These are phyloP conservation scores for Schmidtea mediterranea DNA, from an alignment of 1,140 invertebrate genomes.

Conservation along the genomic window DNA sequence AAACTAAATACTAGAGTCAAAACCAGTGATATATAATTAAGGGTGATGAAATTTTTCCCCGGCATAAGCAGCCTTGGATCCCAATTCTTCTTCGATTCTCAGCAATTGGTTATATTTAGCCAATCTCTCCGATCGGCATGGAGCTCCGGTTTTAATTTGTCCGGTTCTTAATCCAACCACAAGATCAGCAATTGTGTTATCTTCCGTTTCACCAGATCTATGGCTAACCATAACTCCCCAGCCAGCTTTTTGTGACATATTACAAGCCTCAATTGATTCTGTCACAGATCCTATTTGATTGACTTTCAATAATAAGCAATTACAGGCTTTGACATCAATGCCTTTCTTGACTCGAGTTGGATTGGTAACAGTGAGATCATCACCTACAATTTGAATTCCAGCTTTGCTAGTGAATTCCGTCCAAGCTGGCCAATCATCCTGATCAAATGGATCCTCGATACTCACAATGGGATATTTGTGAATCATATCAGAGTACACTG, in stretches of 20 bases:
- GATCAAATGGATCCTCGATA: conserved; percentile 93
- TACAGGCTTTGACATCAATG: conserved; percentile 85
- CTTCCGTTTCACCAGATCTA: conserved; percentile 88
- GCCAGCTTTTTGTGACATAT: conserved; percentile 63
- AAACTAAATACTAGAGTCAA: too few species aligned
- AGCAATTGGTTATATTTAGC: conserved; percentile 97
- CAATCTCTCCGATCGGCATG: conserved; percentile 82
- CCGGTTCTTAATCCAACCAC: conserved; percentile 86
- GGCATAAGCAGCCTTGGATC: conserved; percentile 61
- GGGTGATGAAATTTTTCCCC: conserved; percentile 73
- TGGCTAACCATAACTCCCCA: conserved; percentile 98
- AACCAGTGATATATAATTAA: background rate
- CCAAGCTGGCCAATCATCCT: conserved; percentile 89
- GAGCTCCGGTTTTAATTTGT: conserved; percentile 94
- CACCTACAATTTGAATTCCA: conserved; percentile 46
- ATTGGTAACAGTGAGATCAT: conserved; percentile 85
- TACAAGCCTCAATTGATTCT: conserved; percentile 78
- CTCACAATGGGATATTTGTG: conserved; percentile 80
- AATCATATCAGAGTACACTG: conserved; percentile 65
- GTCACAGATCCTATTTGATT: conserved; percentile 94
- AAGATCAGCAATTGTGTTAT: conserved; percentile 89
- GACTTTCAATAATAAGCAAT: conserved; percentile 79
- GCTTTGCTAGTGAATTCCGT: conserved; percentile 45
- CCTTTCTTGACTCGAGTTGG: conserved; percentile 77
- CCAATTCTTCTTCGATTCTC: conserved; percentile 89